phyloP scores from a whole-genome alignment of 2,113 vertebrate genomes.

The Orthochromis indermauri region DNA sequence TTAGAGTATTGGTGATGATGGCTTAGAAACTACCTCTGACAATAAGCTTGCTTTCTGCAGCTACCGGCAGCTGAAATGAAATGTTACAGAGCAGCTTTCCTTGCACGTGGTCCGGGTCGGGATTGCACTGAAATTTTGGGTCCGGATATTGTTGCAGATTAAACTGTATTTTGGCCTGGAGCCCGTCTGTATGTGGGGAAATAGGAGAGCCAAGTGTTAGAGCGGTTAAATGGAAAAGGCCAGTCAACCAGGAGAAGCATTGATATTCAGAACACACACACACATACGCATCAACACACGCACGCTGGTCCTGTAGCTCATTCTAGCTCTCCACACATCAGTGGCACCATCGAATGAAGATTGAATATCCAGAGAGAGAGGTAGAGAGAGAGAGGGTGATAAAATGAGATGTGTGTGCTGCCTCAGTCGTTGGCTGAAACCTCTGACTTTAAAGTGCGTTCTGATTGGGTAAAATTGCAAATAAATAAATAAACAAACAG shows the following conservation, averaged over 20 bases:
- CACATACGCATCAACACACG: not conserved
- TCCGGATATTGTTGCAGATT: not conserved
- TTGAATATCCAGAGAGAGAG: conserved; percentile 36
- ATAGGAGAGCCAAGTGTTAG: not conserved
- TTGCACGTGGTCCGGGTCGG: not conserved
- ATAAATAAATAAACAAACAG: conserved; percentile 31
- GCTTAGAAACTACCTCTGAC: not conserved
- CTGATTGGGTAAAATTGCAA: conserved; percentile 13
- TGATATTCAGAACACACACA: conserved; percentile 37
- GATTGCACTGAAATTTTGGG: not conserved
- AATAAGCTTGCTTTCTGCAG: not conserved
- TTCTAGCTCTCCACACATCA: conserved; percentile 51
- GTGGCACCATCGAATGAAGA: conserved; percentile 52
- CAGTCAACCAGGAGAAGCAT: conserved; percentile 17
- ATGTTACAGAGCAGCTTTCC: not conserved
- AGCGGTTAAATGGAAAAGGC: conserved; percentile 38
- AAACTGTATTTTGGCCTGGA: not conserved
- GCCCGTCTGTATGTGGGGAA: not conserved
- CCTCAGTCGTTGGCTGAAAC: not conserved
- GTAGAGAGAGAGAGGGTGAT: not conserved
- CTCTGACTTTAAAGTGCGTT: not conserved
- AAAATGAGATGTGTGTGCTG: conserved; percentile 1
- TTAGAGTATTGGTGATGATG: not conserved
- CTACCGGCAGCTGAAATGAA: not conserved
- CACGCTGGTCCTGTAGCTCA: conserved; percentile 23